phyloP scores from a whole-genome alignment of 1,140 invertebrate genomes.

The Drosophila leontia region DNA sequence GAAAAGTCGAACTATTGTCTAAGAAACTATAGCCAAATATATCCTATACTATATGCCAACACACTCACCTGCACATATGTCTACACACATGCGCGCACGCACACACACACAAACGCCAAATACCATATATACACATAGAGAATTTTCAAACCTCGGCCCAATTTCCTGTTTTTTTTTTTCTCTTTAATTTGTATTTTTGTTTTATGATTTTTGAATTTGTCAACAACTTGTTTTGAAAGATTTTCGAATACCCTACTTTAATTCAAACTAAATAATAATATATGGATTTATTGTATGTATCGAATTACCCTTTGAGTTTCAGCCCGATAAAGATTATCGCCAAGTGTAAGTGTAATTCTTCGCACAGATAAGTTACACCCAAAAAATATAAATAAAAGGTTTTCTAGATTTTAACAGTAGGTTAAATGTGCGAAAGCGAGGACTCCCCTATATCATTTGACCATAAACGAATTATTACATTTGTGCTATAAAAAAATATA shows the following conservation, averaged over 20 bases:
- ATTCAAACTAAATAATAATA: slow-evolving; percentile 25
- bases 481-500: slow-evolving; percentile 60
- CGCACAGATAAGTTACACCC: slow-evolving; percentile 82
- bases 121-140: slow-evolving; percentile 36
- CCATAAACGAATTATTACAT: slow-evolving; percentile 46
- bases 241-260: slow-evolving; percentile 53
- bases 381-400: slow-evolving; percentile 47
- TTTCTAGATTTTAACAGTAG: slow-evolving; percentile 1
- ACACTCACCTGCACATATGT: slow-evolving; percentile 49
- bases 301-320: slow-evolving; percentile 47
- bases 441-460: slow-evolving; percentile 27
- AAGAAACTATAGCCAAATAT: slow-evolving; percentile 28
- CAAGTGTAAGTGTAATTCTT: slow-evolving; percentile 48
- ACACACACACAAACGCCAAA: slow-evolving; percentile 19
- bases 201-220: slow-evolving; percentile 57
- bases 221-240: slow-evolving; percentile 33
- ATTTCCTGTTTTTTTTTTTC: slow-evolving; percentile 82
- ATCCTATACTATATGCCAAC: slow-evolving; percentile 40
- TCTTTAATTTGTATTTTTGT: slow-evolving; percentile 19
- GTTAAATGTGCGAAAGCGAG: slow-evolving; percentile 32
- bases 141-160: slow-evolving; percentile 83
- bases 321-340: slow-evolving; percentile 22
- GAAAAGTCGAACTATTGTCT: slow-evolving; percentile 40
- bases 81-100: slow-evolving; percentile 42
- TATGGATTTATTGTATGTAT: slow-evolving; percentile 61